Evolutionary conservation across 2,113 vertebrate species (phyloP).

Genomic region (Cyphomyrus plagiostoma): DNA sequence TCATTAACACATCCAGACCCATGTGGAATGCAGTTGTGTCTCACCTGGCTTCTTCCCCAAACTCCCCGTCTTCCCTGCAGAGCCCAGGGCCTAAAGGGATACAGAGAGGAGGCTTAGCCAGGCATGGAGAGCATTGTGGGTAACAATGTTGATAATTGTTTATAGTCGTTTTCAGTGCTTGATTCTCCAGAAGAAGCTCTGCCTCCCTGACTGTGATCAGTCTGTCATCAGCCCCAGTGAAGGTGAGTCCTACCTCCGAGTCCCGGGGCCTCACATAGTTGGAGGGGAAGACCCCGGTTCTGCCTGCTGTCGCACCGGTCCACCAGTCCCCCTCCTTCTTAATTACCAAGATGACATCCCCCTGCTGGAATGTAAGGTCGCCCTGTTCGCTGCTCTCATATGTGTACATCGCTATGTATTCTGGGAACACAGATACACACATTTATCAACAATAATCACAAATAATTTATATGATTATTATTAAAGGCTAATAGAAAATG

Average conservation of each 20-base stretch:
- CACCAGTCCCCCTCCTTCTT: slow-evolving; percentile 99
- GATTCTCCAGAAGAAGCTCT: not conserved
- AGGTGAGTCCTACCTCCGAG: slow-evolving; percentile 67
- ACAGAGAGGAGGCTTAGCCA: not conserved
- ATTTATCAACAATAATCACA: not conserved
- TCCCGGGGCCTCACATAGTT: slow-evolving; percentile 97
- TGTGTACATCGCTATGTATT: slow-evolving; percentile 96
- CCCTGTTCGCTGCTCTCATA: slow-evolving; percentile 98
- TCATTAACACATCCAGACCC: not conserved
- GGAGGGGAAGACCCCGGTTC: slow-evolving; percentile 93
- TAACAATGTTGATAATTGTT: not conserved
- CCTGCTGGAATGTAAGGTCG: slow-evolving; percentile 96
- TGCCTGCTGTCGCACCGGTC: slow-evolving; percentile 84
- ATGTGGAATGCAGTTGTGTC: slow-evolving; percentile 22
- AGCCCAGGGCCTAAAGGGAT: slow-evolving; percentile 69
- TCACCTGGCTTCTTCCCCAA: slow-evolving; percentile 97
- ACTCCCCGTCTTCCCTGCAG: slow-evolving; percentile 89
- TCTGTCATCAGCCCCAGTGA: not conserved
- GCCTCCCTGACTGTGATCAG: not conserved
- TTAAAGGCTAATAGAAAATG: not conserved
- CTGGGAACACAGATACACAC: slow-evolving; percentile 50
- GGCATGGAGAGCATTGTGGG: not conserved
- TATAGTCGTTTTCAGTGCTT: not conserved
- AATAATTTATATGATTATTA: not conserved
- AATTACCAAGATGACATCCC: slow-evolving; percentile 89